Base-by-base conservation (phyloP, 1,140 invertebrate species). In the Diabrotica virgifera region DNA sequence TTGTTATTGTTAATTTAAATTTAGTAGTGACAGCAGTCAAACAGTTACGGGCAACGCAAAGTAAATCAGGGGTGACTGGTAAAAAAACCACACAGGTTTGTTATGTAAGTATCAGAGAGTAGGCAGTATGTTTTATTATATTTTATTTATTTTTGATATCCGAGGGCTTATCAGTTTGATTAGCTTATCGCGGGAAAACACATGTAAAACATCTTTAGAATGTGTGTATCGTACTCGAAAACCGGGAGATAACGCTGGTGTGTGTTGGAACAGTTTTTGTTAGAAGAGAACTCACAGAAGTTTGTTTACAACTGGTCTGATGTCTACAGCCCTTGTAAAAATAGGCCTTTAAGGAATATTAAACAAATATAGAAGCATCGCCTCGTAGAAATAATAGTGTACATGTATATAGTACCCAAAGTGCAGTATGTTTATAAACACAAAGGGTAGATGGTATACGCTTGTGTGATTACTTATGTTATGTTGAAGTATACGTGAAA, bases 191-290 rank as follows among this genome's bases (percentile, higher is more conserved):
- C 40, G 72, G 60, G 58, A 68, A 75, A 75, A 76, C 74, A 74
- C 69, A 76, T 75, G 74, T 75, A 75, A 75, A 75, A 73, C 71
- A 74, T 73, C 70, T 73, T 66, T 65, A 73, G 62, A 75, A 75
- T 74, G 68, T 72, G 40, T 46, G 40, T 72, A 73, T 73, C 66
- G 63, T 67, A 69, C 68, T 69, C 61, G 56, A 71, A 71, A 71
- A 62, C 55, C 54, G 69, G 65, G 65, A 70, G 65, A 56, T 38
- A 59, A 66, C 38, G 61, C 24, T 35, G 24, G 24, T 36, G 35
- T 37, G 52, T 54, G 12, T 46, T 46, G 40, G 57, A 40, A 40
- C 12, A 11, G 40, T 38, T 59, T 59, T 37, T 62, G 61, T 37
- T 37, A 36, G 36, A 50, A 62, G 61, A 62, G 61, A 40, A 52